A percentile compares a stretch with the other conserved stretches of the same genome.
Evolutionary conservation across 2,113 vertebrate genomes (phyloP).

Genomic region (Lasiurus cinereus): DNA sequence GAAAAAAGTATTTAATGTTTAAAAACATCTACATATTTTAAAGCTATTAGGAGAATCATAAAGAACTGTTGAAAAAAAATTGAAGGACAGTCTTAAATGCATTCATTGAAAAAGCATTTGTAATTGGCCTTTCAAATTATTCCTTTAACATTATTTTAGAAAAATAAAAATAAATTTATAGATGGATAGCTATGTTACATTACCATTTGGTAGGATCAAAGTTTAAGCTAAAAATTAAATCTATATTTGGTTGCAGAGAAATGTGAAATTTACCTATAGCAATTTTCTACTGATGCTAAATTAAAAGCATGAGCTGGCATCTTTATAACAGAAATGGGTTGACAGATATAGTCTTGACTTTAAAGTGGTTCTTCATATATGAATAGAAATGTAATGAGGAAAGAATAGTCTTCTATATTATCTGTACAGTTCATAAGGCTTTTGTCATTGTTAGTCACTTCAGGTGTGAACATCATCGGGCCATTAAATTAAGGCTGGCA

Average conservation of each 20-base stretch:
- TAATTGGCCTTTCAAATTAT: slow-evolving; percentile 16
- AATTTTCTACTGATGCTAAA: slow-evolving; percentile 58
- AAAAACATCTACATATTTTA: slow-evolving; percentile 43
- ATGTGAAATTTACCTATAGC: slow-evolving; percentile 17
- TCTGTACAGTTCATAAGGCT: slow-evolving; percentile 79
- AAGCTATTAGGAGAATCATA: slow-evolving; percentile 51
- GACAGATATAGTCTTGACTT: slow-evolving; percentile 72
- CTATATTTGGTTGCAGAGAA: slow-evolving; percentile 37
- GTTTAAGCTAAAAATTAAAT: slow-evolving; percentile 66
- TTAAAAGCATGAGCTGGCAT: slow-evolving; percentile 58
- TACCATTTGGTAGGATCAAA: slow-evolving; percentile 70
- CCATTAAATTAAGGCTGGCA: slow-evolving; percentile 63
- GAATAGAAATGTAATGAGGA: slow-evolving; percentile 83
- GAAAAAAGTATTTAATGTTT: slow-evolving; percentile 46
- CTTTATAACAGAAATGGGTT: slow-evolving; percentile 26
- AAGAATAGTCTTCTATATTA: slow-evolving; percentile 50
- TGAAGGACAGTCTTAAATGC: slow-evolving; percentile 62
- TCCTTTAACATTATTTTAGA: neutral
- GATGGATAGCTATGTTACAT: neutral
- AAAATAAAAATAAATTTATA: slow-evolving; percentile 15
- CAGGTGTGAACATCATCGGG: slow-evolving; percentile 65
- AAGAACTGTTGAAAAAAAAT: slow-evolving; percentile 56
- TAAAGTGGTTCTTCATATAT: slow-evolving; percentile 76
- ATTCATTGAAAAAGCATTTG: slow-evolving; percentile 52
- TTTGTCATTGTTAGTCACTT: slow-evolving; percentile 70